A percentile compares a stretch with the other conserved stretches of the same genome.
These are phyloP conservation scores for Xiphophorus birchmanni DNA, from an alignment of 2,797 vertebrate species.

Conservation along the genomic window DNA sequence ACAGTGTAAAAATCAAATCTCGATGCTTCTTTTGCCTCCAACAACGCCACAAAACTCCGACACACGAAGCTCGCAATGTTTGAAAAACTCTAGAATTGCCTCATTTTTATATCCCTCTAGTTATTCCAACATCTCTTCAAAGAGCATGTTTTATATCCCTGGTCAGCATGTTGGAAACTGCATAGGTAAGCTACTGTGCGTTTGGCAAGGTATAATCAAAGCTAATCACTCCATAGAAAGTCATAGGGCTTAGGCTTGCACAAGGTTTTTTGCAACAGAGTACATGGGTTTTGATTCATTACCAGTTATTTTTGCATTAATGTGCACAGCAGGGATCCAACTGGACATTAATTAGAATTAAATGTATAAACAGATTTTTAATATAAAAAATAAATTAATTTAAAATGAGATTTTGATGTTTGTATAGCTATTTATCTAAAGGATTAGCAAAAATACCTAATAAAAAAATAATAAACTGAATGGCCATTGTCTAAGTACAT, in stretches of 20 bases:
- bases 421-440: neutral
- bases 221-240: neutral
- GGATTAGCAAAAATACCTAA: neutral
- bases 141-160: slow-evolving; percentile 2
- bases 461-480: neutral
- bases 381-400: neutral
- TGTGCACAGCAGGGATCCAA: neutral
- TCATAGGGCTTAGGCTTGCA: neutral
- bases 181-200: neutral
- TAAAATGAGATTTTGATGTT: neutral
- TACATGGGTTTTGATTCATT: neutral
- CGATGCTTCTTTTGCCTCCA: neutral
- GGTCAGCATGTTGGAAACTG: slow-evolving; percentile 2
- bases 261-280: neutral
- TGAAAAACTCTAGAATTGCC: neutral
- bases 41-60: neutral
- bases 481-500: neutral
- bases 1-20: neutral
- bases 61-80: neutral
- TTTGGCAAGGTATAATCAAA: neutral
- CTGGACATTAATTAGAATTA: neutral
- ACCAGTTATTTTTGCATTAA: neutral
- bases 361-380: neutral
- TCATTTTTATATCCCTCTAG: neutral
- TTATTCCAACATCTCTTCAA: neutral